Evolutionary conservation across 2,797 vertebrate species (phyloP).

Genomic region (Falco rusticolus): DNA sequence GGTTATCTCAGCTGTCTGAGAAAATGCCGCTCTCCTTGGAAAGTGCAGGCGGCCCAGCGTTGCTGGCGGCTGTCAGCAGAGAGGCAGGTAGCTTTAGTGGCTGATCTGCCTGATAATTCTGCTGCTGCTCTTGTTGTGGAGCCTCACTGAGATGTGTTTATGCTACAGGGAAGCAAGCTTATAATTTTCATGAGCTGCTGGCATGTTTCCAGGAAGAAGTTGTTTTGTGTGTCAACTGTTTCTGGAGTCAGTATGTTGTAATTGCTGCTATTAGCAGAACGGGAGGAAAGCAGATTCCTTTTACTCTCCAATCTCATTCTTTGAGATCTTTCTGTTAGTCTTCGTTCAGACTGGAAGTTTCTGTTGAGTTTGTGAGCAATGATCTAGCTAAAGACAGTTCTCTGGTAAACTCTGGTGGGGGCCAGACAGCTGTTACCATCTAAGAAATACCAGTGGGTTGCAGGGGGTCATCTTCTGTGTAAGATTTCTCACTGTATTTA

Average conservation of each 20-base stretch:
- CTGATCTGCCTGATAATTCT: background rate
- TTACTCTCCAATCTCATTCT: background rate
- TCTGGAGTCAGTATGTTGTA: background rate
- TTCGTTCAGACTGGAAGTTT: background rate
- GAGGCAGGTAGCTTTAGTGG: background rate
- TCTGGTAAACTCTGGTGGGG: background rate
- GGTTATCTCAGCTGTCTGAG: background rate
- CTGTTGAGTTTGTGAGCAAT: background rate
- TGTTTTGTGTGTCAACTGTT: background rate
- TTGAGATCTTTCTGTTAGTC: background rate
- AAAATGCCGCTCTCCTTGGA: background rate
- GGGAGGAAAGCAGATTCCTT: background rate
- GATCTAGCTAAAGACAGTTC: background rate
- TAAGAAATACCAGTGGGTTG: background rate
- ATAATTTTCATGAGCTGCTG: constrained; percentile 22
- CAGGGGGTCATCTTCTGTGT: background rate
- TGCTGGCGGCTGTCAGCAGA: background rate
- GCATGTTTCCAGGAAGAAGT: background rate
- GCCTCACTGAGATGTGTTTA: constrained; percentile 23
- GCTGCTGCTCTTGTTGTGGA: background rate
- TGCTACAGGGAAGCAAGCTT: background rate
- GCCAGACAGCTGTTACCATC: background rate
- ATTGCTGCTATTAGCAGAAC: constrained; percentile 17
- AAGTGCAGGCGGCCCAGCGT: background rate
- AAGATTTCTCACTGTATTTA: background rate